Base-by-base conservation (phyloP, 2,797 vertebrate genomes). In the Rhincodon typus region DNA sequence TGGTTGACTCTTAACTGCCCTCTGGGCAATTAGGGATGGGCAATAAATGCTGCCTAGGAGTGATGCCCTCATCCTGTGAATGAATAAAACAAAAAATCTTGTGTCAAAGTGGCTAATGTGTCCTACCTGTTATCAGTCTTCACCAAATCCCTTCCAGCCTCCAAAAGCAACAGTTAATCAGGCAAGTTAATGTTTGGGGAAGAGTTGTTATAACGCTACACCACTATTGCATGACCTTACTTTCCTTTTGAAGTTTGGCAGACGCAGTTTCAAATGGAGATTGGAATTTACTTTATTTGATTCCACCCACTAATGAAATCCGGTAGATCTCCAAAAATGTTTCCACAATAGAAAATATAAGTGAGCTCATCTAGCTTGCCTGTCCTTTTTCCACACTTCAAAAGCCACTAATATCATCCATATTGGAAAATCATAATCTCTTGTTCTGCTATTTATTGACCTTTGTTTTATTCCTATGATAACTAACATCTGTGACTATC, bases 321-420 rank as follows among this genome's bases (percentile, higher is more conserved):
- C 62, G 34, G 57, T 23, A n/a, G 57, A 91, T 91, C 88, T 91
- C 57, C 34, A 62, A 91, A 91, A 62, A 91, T 62, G 23, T 91
- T 91, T 66, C 30, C 57, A 91, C 66, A n/a, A 34, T 62, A 19
- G 57, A 38, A 66, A 19, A 91, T 66, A 62, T 67, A 66, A 66
- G 88, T n/a, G 15, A 66, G 34, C 57, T 34, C 15, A 66, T 66
- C 53, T 30, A 66, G 57, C 5, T 1, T 8, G 12, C 19, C 4
- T 90, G 15, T 90, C 12, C 79, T n/a, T 90, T 50, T n/a, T 21
- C 34, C 19, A 34, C 53, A 91, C 57, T 91, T 91, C 57, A 91
- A 66, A 91, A 91, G 88, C 88, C 57, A 66, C 57, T 62, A 66
- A 67, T 91, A 6, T 91, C 88, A 66, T 62, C 88, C 88, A 84